These are phyloP conservation scores for Stomatorhinus ivindoensis DNA, from an alignment of 2,113 vertebrate species.

Conservation along the genomic window DNA sequence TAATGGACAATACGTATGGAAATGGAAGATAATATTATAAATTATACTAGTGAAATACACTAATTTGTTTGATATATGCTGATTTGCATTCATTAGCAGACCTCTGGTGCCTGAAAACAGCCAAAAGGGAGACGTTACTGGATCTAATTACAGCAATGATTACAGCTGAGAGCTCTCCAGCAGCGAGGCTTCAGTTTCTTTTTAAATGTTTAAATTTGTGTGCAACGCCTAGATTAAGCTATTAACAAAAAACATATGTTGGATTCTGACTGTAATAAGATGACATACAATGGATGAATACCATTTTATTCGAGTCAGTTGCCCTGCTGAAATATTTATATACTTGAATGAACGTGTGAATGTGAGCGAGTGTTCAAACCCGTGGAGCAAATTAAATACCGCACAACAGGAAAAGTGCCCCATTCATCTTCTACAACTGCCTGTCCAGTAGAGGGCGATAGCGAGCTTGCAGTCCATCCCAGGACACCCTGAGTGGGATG, in stretches of 20 bases:
- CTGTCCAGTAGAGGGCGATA: neutral
- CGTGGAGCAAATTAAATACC: neutral
- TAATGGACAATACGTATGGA: neutral
- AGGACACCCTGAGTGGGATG: neutral
- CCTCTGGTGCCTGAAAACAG: neutral
- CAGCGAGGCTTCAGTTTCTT: neutral
- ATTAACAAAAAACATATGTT: neutral
- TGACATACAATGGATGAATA: neutral
- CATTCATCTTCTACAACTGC: neutral
- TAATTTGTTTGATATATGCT: neutral
- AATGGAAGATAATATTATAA: neutral
- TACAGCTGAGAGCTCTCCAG: neutral
- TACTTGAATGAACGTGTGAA: neutral
- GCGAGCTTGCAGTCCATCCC: neutral
- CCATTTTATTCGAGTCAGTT: neutral
- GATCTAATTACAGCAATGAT: conserved; percentile 5
- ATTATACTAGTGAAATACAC: conserved; percentile 14
- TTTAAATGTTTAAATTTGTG: conserved; percentile 1
- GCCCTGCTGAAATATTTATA: neutral
- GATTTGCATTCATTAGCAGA: conserved; percentile 15
- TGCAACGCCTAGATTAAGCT: neutral
- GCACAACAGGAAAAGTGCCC: neutral
- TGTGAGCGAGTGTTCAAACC: neutral
- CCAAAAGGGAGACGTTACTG: conserved; percentile 6
- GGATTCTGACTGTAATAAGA: neutral